A percentile compares a stretch with the other conserved stretches of the same genome.
Conservation (phyloP, 1,140 invertebrate genomes). For the Neotoxoptera formosana region DNA sequence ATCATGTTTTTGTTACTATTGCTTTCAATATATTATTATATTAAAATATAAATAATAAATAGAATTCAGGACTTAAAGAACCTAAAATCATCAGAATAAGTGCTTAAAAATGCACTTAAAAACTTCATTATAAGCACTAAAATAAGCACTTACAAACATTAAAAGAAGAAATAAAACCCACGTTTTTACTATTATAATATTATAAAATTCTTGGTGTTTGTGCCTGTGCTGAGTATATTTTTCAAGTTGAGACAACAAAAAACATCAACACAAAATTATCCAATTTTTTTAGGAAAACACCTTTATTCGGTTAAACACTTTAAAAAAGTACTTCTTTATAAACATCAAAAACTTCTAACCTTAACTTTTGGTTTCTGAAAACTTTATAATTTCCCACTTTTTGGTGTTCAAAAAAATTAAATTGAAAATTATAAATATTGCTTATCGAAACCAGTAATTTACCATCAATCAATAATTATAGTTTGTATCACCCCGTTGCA, state of each 20-base stretch:
- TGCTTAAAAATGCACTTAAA: neutral
- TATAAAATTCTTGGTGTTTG: neutral
- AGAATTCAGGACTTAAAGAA: neutral
- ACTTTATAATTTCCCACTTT: no score
- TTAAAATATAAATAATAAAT: neutral
- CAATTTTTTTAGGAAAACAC: neutral
- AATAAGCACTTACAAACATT: neutral
- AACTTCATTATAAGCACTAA: neutral
- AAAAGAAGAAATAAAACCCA: neutral
- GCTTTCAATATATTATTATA: neutral
- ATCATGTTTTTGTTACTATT: neutral
- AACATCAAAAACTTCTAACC: no score
- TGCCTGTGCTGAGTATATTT: neutral
- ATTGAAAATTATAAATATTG: no score
- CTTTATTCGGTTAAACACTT: neutral
- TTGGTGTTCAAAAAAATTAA: no score
- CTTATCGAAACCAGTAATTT: no score
- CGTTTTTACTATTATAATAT: neutral
- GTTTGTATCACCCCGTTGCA: no score
- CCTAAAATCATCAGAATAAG: neutral
- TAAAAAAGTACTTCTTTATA: no score
- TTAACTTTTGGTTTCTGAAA: no score
- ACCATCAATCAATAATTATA: no score
- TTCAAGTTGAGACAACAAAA: neutral
- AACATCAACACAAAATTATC: neutral